Evolutionary conservation across 2,888 invertebrate species (phyloP).

Genomic region (Frankliniella intonsa): DNA sequence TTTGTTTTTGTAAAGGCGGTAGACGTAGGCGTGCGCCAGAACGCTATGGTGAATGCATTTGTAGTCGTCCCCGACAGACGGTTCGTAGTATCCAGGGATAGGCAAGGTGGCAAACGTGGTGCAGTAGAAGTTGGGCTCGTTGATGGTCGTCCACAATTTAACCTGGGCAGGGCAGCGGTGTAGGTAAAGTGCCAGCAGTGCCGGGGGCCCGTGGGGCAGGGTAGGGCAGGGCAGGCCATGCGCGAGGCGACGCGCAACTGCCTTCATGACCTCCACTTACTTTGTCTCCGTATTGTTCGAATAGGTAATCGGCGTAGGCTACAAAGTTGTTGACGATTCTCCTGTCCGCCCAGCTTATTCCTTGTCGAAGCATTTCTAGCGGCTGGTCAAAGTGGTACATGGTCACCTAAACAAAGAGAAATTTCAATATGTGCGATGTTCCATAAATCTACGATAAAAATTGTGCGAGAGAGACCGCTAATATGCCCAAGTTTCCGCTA

Average conservation of each 20-base stretch:
- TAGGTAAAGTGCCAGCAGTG: too few relatives aligned
- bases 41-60: slow-evolving; percentile 40
- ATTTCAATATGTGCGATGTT: neutral
- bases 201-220: too few relatives aligned
- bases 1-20: slow-evolving; percentile 42
- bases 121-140: slow-evolving; percentile 18
- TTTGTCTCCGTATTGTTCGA: slow-evolving; percentile 37
- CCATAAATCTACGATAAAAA: neutral
- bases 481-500: neutral
- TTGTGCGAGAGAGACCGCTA: neutral
- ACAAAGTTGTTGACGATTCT: slow-evolving; percentile 37
- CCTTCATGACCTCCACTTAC: slow-evolving; percentile 31
- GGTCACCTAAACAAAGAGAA: slow-evolving; percentile 39
- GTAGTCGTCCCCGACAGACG: slow-evolving; percentile 32
- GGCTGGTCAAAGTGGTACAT: slow-evolving; percentile 39
- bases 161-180: neutral
- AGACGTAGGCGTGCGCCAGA: slow-evolving; percentile 42
- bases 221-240: too few relatives aligned
- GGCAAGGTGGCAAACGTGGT: neutral
- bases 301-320: slow-evolving; percentile 38
- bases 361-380: slow-evolving; percentile 36
- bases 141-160: neutral
- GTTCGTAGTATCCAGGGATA: slow-evolving; percentile 32
- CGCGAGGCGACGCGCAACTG: too few relatives aligned
- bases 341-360: slow-evolving; percentile 38